Conservation (phyloP, 2,888 invertebrate species). For the Meteorus cinctellus region DNA sequence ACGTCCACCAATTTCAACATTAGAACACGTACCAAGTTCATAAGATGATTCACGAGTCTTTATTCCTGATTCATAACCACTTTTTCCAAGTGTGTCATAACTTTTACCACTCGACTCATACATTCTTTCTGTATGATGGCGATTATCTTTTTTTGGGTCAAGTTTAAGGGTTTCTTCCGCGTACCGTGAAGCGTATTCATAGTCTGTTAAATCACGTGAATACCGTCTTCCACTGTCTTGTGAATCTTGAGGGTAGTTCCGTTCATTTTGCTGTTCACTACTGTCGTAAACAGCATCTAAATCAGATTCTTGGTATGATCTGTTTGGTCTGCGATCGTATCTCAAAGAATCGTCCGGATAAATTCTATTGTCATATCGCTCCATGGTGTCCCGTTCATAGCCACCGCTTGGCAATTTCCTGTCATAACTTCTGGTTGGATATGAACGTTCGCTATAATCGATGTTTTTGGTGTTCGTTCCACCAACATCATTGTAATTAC, state of each 20-base stretch:
- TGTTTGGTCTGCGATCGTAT: slow-evolving; percentile 63
- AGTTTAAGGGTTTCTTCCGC: slow-evolving; percentile 69
- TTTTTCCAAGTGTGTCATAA: slow-evolving; percentile 59
- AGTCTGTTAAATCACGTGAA: slow-evolving; percentile 68
- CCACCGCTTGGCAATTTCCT: slow-evolving; percentile 55
- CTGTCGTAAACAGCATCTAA: slow-evolving; percentile 68
- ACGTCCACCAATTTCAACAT: slow-evolving; percentile 54
- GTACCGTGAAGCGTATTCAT: slow-evolving; percentile 68
- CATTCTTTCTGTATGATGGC: slow-evolving; percentile 59
- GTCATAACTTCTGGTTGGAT: slow-evolving; percentile 59
- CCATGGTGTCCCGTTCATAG: slow-evolving; percentile 64
- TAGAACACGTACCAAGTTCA: slow-evolving; percentile 62
- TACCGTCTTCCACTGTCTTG: slow-evolving; percentile 64
- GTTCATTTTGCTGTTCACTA: slow-evolving; percentile 61
- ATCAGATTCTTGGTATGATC: slow-evolving; percentile 70
- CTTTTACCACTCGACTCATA: slow-evolving; percentile 67
- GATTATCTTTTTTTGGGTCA: slow-evolving; percentile 65
- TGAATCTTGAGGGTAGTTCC: slow-evolving; percentile 58
- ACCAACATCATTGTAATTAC: slow-evolving; percentile 45
- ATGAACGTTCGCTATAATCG: slow-evolving; percentile 41
- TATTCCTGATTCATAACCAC: slow-evolving; percentile 68
- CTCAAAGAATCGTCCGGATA: slow-evolving; percentile 67
- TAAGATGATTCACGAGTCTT: slow-evolving; percentile 69
- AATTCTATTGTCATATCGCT: slow-evolving; percentile 67
- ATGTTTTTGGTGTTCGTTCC: slow-evolving; percentile 44